Conservation (phyloP, 2,888 invertebrate species). For the Parnassius orleans region DNA sequence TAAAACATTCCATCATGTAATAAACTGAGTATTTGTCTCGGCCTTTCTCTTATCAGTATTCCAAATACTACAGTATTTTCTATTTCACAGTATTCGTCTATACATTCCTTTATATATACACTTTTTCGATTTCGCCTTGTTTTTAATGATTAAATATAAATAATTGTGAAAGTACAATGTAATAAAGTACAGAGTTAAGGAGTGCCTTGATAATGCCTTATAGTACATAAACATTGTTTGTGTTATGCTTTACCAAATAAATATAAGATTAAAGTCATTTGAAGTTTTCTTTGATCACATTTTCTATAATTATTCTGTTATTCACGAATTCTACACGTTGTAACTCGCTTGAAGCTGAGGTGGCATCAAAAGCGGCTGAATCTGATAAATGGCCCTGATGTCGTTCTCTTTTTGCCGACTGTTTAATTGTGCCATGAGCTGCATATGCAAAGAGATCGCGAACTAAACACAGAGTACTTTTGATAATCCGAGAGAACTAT, state of each 20-base stretch:
- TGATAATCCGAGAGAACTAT: too few species aligned
- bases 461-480: too few species aligned
- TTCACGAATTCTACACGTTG: too few species aligned
- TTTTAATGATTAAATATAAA: slow-evolving; percentile 34
- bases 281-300: slow-evolving; percentile 22
- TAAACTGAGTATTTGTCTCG: slow-evolving; percentile 34
- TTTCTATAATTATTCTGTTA: neutral
- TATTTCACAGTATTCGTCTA: slow-evolving; percentile 43
- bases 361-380: too few species aligned
- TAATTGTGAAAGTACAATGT: slow-evolving; percentile 47
- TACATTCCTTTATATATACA: slow-evolving; percentile 50
- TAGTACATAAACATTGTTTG: slow-evolving; percentile 44
- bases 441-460: too few species aligned
- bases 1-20: slow-evolving; percentile 30
- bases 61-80: slow-evolving; percentile 27
- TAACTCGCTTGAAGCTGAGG: too few species aligned
- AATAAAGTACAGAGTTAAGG: slow-evolving; percentile 46
- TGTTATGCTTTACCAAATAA: slow-evolving; percentile 55
- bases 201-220: slow-evolving; percentile 57
- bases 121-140: slow-evolving; percentile 25
- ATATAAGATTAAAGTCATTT: slow-evolving; percentile 32
- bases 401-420: too few species aligned
- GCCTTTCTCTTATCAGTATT: slow-evolving; percentile 32
- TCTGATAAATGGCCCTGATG: too few species aligned
- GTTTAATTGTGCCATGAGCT: too few species aligned